Percentiles rank a stretch among this genome's conserved stretches.
Conservation (phyloP, 2,888 invertebrate species). For the Ferdinandea cuprea region DNA sequence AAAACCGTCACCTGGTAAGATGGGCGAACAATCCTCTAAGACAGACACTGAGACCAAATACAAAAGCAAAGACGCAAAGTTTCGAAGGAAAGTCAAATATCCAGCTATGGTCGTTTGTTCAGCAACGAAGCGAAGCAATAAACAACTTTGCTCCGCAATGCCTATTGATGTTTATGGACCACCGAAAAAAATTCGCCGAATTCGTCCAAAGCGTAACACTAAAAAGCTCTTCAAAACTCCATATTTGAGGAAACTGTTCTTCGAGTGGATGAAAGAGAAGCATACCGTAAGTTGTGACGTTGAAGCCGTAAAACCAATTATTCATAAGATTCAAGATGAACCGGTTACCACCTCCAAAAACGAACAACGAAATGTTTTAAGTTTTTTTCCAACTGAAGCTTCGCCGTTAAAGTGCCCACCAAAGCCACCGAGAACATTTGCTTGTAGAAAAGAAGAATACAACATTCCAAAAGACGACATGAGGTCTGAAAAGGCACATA, state of each 20-base stretch:
- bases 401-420: too few species aligned
- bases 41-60: not conserved
- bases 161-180: slow-evolving; percentile 79
- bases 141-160: slow-evolving; percentile 55
- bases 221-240: slow-evolving; percentile 78
- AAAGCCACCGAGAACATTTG: not conserved
- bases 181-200: slow-evolving; percentile 79
- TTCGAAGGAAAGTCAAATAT: not conserved
- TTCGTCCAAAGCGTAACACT: slow-evolving; percentile 77
- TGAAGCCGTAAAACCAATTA: not conserved
- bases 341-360: slow-evolving; percentile 65
- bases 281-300: slow-evolving; percentile 79
- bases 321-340: slow-evolving; percentile 65
- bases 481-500: not conserved
- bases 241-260: slow-evolving; percentile 79
- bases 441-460: not conserved
- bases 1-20: slow-evolving; percentile 76
- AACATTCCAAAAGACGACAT: not conserved
- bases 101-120: slow-evolving; percentile 55
- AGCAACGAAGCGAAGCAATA: slow-evolving; percentile 76
- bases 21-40: not conserved
- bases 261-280: slow-evolving; percentile 79
- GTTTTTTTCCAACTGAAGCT: too few species aligned
- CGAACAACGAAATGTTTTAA: too few species aligned
- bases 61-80: not conserved